These are phyloP conservation scores for Macrobrachium rosenbergii DNA, from an alignment of 1,140 invertebrate species.

Conservation along the genomic window DNA sequence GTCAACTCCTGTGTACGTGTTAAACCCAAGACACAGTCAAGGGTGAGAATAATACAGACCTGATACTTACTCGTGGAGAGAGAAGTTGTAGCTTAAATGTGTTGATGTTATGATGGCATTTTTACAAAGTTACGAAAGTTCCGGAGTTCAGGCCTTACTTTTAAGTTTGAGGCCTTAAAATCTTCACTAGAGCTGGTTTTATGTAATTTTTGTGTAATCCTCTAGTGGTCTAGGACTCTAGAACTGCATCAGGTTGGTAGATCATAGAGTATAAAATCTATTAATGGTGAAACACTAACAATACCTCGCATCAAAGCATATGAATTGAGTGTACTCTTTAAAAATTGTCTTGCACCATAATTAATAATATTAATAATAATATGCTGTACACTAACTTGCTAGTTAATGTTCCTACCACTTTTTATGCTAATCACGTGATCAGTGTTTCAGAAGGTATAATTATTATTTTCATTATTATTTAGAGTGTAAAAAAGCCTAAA, in stretches of 20 bases:
- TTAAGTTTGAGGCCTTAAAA: constrained; percentile 61
- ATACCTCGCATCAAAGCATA: constrained; percentile 65
- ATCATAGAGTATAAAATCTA: constrained; percentile 62
- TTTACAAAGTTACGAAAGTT: constrained; percentile 65
- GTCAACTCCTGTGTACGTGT: constrained; percentile 53
- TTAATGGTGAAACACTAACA: constrained; percentile 62
- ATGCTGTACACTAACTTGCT: constrained; percentile 61
- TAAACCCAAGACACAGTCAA: constrained; percentile 51
- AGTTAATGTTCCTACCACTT: constrained; percentile 64
- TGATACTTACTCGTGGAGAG: constrained; percentile 25
- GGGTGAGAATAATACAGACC: constrained; percentile 36
- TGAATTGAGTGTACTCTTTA: constrained; percentile 58
- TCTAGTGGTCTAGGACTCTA: constrained; percentile 43
- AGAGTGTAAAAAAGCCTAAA: constrained; percentile 49
- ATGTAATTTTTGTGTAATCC: constrained; percentile 63
- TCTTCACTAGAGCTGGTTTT: constrained; percentile 63
- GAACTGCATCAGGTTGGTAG: constrained; percentile 56
- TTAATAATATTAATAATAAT: constrained; percentile 42
- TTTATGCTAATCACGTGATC: constrained; percentile 63
- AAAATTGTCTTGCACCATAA: constrained; percentile 19
- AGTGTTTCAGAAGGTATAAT: constrained; percentile 62
- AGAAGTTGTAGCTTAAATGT: constrained; percentile 59
- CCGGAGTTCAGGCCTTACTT: constrained; percentile 61
- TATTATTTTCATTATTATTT: constrained; percentile 61
- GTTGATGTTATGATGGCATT: constrained; percentile 63